These are phyloP conservation scores for Cetoscarus ocellatus DNA, from an alignment of 2,797 vertebrate species.

Conservation along the genomic window DNA sequence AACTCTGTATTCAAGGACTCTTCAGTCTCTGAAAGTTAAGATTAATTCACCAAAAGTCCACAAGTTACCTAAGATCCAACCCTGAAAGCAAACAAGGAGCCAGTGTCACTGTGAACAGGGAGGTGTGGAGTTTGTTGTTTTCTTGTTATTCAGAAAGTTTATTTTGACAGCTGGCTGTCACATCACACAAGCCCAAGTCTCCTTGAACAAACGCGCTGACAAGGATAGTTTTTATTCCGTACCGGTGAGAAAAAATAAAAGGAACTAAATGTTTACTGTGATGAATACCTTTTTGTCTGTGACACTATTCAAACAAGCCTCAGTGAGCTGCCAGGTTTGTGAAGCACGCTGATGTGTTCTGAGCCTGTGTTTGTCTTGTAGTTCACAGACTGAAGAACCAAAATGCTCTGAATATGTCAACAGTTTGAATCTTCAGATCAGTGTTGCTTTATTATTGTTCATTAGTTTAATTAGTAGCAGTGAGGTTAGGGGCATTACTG, in stretches of 20 bases:
- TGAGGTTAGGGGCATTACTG: neutral
- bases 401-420: constrained; percentile 15
- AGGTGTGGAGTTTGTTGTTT: constrained; percentile 31
- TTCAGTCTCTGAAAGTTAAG: constrained; percentile 1
- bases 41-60: constrained; percentile 19
- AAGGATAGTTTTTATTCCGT: constrained; percentile 42
- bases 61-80: constrained; percentile 3
- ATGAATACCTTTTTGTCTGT: constrained; percentile 24
- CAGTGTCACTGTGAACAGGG: constrained; percentile 4
- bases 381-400: neutral
- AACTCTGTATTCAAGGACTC: constrained; percentile 9
- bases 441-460: neutral
- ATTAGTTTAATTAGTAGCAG: neutral
- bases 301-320: constrained; percentile 10
- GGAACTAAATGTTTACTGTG: constrained; percentile 34
- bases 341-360: constrained; percentile 2
- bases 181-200: constrained; percentile 24
- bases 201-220: constrained; percentile 47
- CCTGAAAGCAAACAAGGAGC: constrained; percentile 20
- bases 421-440: neutral
- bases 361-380: neutral
- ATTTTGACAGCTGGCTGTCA: constrained; percentile 45
- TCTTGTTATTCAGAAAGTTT: constrained; percentile 19
- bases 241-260: constrained; percentile 17
- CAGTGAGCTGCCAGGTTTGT: constrained; percentile 4